Evolutionary conservation across 2,888 invertebrate genomes (phyloP), one percentile per base, ranked within the genome.

Genomic region (Torymus aiolomorphi): DNA sequence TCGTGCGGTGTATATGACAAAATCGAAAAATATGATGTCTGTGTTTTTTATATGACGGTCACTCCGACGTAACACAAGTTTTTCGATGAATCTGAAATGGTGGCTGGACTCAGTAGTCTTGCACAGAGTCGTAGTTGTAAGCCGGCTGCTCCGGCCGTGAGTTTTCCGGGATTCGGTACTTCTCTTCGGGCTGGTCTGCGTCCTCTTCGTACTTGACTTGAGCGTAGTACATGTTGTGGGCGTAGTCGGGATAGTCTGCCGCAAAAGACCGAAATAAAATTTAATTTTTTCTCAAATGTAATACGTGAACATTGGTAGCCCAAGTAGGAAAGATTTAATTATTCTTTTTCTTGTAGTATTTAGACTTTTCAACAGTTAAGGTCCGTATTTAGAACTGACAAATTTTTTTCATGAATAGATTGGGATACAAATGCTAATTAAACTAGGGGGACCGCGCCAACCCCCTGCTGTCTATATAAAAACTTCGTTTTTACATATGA

Each of bases 221-320:
- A 8, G 93, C 91, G 80, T 93, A 93, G 85, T 93, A 92, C 75
- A 93, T 93, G 24, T 93, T 91, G 90, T 95, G 96, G 84, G 95
- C 94, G 2, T 95, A 96, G 84, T 95, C 94, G 2, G 95, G 95
- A 91, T 95, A 95, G 91, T 95, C 95, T 94, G 89, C 8, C 42
- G 8, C 42, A 42, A 42, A 42, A 42, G 42, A 42, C 4, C 42
- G 8, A 42, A 42, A 42, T 5, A 42, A 42, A 42, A 42, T 42
- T 42, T 1, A 42, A n/a, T n/a, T n/a, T n/a, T n/a, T n/a, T n/a
- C n/a, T n/a, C n/a, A n/a, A n/a, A n/a, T n/a, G n/a, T 42, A 8
- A 42, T 42, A 8, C 1, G 5, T 8, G 20, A 20, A 42, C 8
- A 42, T 42, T 42, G 42, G 42, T 42, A 42, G 42, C 42, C 8